Evolutionary conservation across 2,888 invertebrate genomes (phyloP), one percentile per base, ranked within the genome.

Genomic region (Polydrusus pterygomalis): DNA sequence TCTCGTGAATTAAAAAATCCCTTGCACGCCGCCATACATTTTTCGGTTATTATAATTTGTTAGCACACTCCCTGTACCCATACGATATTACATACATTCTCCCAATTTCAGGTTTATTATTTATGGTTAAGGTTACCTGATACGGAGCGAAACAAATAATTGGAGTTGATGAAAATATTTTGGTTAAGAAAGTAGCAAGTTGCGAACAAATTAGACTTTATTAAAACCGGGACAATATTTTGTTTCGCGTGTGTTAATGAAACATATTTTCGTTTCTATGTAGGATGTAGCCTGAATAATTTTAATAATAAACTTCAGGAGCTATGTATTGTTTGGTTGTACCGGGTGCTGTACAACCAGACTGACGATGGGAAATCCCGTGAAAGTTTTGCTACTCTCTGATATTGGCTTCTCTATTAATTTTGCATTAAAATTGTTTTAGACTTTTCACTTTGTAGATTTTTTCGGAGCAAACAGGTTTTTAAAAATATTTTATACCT

Each of bases 131-230:
- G 73, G 81, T 79, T 81, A 80, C 77, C 71, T 77, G 80, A 81
- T 80, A 80, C 77, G 75, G 74, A 77, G 79, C 75, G 77, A 80
- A 75, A 78, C 77, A 81, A 81, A 81, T n/a, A n/a, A n/a, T 81
- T 81, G 80, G 75, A 77, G 75, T 77, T 60, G 79, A 67, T 78
- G 79, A 79, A 80, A 81, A 81, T 81, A 81, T 81, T 81, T 80
- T 77, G 72, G 79, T 78, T 78, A 77, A 76, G 80, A 79, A 60
- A 79, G 77, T 78, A 77, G 71, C 70, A 79, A 75, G 77, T 81
- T 78, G 72, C 70, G 49, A 79, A 79, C 79, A 78, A 80, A 81
- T 81, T 80, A 79, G 75, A 65, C 69, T 77, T 79, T 81, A 81
- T 79, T 81, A 80, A 80, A 81, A 81, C 77, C 54, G 63, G 49